These are phyloP conservation scores for Cistogaster globosa DNA, from an alignment of 2,888 invertebrate species.

Conservation along the genomic window DNA sequence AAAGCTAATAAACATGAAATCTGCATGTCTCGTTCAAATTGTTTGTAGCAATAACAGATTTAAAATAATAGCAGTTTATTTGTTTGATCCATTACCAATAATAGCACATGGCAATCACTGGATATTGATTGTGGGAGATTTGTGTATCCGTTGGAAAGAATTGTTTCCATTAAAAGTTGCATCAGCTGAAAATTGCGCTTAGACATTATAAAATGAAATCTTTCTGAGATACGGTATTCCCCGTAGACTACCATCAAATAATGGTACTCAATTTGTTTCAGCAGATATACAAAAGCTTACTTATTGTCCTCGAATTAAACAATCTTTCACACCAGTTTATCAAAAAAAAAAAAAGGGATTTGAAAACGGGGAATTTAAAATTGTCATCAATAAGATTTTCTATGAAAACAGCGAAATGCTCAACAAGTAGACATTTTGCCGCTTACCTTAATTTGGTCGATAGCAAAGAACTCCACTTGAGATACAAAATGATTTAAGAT, in stretches of 20 bases:
- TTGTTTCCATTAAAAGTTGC: too few relatives aligned
- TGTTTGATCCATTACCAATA: conserved; percentile 30
- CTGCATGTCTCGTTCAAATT: conserved; percentile 36
- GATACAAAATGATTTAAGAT: conserved; percentile 73
- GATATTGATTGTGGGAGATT: conserved; percentile 72
- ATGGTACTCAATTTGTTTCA: conserved; percentile 40
- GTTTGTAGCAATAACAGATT: conserved; percentile 36
- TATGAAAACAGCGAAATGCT: conserved; percentile 76
- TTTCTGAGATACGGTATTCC: conserved; percentile 40
- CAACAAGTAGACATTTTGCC: conserved; percentile 75
- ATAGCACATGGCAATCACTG: conserved; percentile 36
- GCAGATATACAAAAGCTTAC: too few relatives aligned
- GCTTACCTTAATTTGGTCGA: conserved; percentile 77
- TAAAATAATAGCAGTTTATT: conserved; percentile 31
- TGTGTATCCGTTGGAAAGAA: conserved; percentile 62
- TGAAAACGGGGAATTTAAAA: conserved; percentile 37
- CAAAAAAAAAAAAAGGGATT: conserved; percentile 74
- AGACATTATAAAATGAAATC: conserved; percentile 18
- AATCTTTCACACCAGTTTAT: conserved; percentile 74
- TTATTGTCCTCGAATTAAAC: too few relatives aligned
- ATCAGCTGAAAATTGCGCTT: conserved; percentile 44
- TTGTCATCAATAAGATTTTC: conserved; percentile 79
- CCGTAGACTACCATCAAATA: conserved; percentile 20
- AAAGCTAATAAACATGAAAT: conserved; percentile 47
- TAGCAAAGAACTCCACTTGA: conserved; percentile 77